Percentiles rank a stretch among this genome's conserved stretches.
phyloP scores from a whole-genome alignment of 2,797 vertebrate genomes.

The Syncerus caffer region DNA sequence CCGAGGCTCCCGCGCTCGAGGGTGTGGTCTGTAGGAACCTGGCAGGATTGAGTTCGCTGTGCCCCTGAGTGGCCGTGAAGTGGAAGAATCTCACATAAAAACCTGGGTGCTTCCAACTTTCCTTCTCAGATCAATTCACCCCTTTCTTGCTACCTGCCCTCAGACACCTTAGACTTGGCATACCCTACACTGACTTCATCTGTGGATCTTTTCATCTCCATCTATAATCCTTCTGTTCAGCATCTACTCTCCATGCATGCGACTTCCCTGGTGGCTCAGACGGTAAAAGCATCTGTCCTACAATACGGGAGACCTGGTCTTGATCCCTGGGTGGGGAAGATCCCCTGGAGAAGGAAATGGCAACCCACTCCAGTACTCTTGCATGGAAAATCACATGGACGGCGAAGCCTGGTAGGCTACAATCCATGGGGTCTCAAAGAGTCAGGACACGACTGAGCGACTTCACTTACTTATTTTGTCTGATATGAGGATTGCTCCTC shows the following conservation, averaged over 20 bases:
- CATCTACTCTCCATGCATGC: background rate
- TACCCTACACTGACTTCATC: background rate
- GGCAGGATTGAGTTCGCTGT: background rate
- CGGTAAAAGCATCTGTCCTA: background rate
- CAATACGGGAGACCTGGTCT: background rate
- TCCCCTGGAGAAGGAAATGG: background rate
- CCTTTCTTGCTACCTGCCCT: background rate
- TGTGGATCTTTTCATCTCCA: background rate
- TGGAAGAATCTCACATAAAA: background rate
- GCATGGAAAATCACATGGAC: background rate
- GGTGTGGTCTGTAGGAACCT: no score
- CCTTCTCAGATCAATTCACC: background rate
- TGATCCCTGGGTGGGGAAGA: background rate
- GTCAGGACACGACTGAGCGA: background rate
- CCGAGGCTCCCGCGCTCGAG: background rate
- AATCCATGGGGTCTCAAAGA: background rate
- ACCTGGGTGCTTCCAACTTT: background rate
- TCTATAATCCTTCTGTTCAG: background rate
- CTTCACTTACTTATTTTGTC: background rate
- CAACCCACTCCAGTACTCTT: background rate
- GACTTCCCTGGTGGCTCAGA: background rate
- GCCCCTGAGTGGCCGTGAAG: accelerated
- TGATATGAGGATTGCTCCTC: no score
- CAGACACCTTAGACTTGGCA: background rate
- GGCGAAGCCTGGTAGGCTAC: background rate